Evolutionary conservation across 2,888 invertebrate genomes (phyloP).

Genomic region (Cotesia congregata): DNA sequence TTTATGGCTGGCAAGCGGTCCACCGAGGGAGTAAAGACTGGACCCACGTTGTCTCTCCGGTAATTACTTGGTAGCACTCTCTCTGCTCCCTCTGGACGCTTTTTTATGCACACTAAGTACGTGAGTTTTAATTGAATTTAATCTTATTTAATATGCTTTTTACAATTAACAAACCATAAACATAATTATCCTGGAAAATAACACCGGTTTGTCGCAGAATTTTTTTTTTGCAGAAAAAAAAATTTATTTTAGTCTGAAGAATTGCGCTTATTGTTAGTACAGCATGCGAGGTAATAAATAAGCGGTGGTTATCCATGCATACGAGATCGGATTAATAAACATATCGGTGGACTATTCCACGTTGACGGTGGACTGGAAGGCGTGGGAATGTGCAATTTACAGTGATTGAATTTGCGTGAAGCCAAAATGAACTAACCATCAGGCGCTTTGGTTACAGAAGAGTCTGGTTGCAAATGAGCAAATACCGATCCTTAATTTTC

Average conservation of each 20-base stretch:
- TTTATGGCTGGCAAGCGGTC: slow-evolving; percentile 63
- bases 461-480: neutral
- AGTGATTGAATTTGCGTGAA: neutral
- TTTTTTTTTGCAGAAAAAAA: neutral
- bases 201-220: neutral
- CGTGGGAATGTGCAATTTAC: neutral
- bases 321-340: too few species aligned
- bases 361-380: too few species aligned
- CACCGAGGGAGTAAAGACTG: slow-evolving; percentile 38
- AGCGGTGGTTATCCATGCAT: too few species aligned
- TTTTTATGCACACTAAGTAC: slow-evolving; percentile 22
- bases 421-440: neutral
- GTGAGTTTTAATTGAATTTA: slow-evolving; percentile 67
- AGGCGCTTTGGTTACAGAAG: neutral
- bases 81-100: slow-evolving; percentile 32
- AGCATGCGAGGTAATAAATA: too few species aligned
- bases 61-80: slow-evolving; percentile 64
- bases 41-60: slow-evolving; percentile 40
- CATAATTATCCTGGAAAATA: neutral
- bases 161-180: slow-evolving; percentile 47
- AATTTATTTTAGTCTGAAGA: too few species aligned
- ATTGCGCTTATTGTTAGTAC: too few species aligned
- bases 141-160: slow-evolving; percentile 65
- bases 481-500: neutral
- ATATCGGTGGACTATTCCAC: too few species aligned